A percentile compares a stretch with the other conserved stretches of the same genome.
phyloP scores from a whole-genome alignment of 2,888 invertebrate genomes.

The Lepidonotus clava region DNA sequence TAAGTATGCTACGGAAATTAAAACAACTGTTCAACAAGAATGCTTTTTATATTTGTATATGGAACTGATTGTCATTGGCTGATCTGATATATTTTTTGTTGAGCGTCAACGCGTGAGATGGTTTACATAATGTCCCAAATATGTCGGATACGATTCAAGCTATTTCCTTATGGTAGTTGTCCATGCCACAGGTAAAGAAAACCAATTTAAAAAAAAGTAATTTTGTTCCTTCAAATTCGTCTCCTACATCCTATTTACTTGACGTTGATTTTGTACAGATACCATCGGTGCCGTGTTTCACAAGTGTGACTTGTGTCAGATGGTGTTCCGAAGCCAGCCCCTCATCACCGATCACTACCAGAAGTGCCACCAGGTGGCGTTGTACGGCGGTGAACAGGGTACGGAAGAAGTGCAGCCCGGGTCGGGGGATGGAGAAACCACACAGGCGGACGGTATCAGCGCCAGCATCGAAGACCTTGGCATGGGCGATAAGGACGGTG shows the following conservation, averaged over 20 bases:
- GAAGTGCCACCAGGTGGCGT: constrained; percentile 47
- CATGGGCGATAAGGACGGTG: background rate
- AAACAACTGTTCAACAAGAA: too few species aligned
- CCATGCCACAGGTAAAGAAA: too few species aligned
- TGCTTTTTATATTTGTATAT: too few species aligned
- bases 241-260: too few species aligned
- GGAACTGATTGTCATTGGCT: too few species aligned
- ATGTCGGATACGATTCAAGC: background rate
- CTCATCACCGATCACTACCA: constrained; percentile 59
- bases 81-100: too few species aligned
- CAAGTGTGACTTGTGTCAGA: constrained; percentile 62
- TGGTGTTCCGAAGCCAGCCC: constrained; percentile 37
- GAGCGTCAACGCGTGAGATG: too few species aligned
- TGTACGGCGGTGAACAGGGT: background rate
- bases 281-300: constrained; percentile 56
- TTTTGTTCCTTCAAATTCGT: too few species aligned
- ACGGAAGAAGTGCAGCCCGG: background rate
- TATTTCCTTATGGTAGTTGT: too few species aligned
- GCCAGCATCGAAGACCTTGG: background rate
- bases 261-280: constrained; percentile 54
- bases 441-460: background rate
- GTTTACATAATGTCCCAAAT: too few species aligned
- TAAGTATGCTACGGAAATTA: constrained; percentile 48
- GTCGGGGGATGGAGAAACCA: background rate
- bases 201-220: too few species aligned